These are phyloP conservation scores for Xylota sylvarum DNA, from an alignment of 2,888 invertebrate species.

Conservation along the genomic window DNA sequence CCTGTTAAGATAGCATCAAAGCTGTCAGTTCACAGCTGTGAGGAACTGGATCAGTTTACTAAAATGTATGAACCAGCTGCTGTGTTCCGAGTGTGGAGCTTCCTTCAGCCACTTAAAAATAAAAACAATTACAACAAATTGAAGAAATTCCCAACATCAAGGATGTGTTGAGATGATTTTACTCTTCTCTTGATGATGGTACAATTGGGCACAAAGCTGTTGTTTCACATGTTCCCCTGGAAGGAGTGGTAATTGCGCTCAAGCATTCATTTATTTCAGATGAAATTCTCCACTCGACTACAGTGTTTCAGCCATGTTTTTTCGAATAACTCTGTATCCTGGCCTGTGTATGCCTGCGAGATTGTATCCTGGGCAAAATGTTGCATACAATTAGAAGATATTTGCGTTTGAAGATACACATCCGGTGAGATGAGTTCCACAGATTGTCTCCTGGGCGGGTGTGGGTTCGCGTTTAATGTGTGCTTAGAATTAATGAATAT, in stretches of 20 bases:
- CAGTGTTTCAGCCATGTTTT: not conserved
- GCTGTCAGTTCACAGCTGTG: not conserved
- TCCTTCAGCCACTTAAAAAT: not conserved
- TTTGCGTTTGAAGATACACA: conserved; percentile 50
- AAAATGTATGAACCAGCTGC: conserved; percentile 16
- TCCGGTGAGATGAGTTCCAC: conserved; percentile 29
- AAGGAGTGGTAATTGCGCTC: not conserved
- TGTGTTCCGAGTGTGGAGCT: not conserved
- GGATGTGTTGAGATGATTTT: conserved; percentile 24
- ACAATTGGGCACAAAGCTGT: conserved; percentile 1
- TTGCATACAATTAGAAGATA: conserved; percentile 65
- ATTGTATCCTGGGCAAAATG: conserved; percentile 23
- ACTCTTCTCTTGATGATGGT: conserved; percentile 12
- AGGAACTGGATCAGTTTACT: conserved; percentile 22
- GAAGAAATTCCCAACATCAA: conserved; percentile 33
- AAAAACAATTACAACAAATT: conserved; percentile 32
- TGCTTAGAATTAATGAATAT: conserved; percentile 68
- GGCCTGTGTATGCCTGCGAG: not conserved
- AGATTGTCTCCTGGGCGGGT: conserved; percentile 31
- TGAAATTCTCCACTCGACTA: conserved; percentile 35
- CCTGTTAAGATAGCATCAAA: not conserved
- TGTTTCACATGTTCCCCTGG: not conserved
- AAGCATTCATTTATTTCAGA: conserved; percentile 42
- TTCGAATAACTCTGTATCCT: not conserved
- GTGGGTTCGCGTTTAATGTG: conserved; percentile 42